Conservation (phyloP, 2,888 invertebrate genomes). For the Dynastes tityus region DNA sequence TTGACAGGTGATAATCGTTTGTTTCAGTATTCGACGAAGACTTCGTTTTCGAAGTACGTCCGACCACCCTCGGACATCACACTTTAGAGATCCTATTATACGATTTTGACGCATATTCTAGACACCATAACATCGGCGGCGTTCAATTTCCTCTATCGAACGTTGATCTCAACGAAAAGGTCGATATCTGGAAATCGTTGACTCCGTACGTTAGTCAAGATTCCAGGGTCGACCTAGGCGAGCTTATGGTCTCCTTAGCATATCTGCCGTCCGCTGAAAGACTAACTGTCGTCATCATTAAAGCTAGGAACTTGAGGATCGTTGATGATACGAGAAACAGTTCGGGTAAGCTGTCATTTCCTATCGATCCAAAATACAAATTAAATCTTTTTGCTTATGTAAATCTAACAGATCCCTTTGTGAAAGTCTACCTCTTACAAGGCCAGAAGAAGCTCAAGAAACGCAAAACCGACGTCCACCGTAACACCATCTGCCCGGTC, state of each 20-base stretch:
- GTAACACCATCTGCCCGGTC: conserved; percentile 71
- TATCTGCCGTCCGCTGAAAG: conserved; percentile 75
- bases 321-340: conserved; percentile 70
- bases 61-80: conserved; percentile 71
- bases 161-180: conserved; percentile 74
- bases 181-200: conserved; percentile 74
- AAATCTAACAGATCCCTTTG: conserved; percentile 69
- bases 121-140: conserved; percentile 79
- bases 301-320: conserved; percentile 72
- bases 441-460: conserved; percentile 71
- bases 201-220: conserved; percentile 72
- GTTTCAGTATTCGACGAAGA: conserved; percentile 78
- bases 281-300: conserved; percentile 75
- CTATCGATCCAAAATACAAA: not conserved
- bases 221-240: conserved; percentile 71
- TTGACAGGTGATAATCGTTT: no score
- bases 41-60: conserved; percentile 78
- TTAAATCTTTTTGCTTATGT: not conserved
- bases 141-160: conserved; percentile 73
- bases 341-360: conserved; percentile 60
- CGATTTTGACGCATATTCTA: conserved; percentile 78
- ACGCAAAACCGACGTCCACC: conserved; percentile 71
- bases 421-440: conserved; percentile 71
- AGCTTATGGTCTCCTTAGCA: conserved; percentile 74
- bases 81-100: conserved; percentile 77